Base-by-base conservation (phyloP, 2,888 invertebrate species). In the Heliconius sara region DNA sequence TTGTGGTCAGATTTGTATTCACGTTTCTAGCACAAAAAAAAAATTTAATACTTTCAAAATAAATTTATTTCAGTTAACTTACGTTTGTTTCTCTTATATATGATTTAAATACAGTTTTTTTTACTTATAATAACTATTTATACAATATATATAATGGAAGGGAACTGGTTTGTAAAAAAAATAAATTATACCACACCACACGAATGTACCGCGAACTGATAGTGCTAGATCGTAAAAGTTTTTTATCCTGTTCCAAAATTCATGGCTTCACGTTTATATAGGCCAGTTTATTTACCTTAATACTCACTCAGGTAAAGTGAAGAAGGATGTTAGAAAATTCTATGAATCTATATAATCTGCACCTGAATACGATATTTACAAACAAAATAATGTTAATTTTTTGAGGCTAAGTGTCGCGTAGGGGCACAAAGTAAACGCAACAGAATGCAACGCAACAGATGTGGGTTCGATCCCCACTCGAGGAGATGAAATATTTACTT, bases 181-280 rank as follows among this genome's bases (percentile, higher is more conserved):
- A 70, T 7, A 70, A 43, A 43, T 43, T 43, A 43, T 70, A 25
- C 16, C n/a, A 13, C 9, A 47, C 16, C 25, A 16, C 19, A 70
- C 43, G 16, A 43, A 25, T 16, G 6, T 47, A 70, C 43, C 25
- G n/a, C 25, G 19, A 43, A 27, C 25, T 25, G 43, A 43, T 47
- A 43, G 43, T 70, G 43, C 16, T 12, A 19, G 13, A 43, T 73
- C 60, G 27, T 73, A 73, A 60, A 52, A 60, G 34, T 39, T n/a
- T 60, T 34, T 71, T 47, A 25, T 71, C 22, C 57, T 60, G n/a
- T 60, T 73, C 60, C 60, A 73, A 73, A 73, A 73, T 73, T 73
- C 73, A 73, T 73, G 60, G 25, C 73, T 60, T 25, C 73, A 60
- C 60, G 13, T 60, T 34, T 73, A 60, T 60, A 39, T n/a, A 2